Base-by-base conservation (phyloP, 2,888 invertebrate species). In the Strigamia transsilvanica region DNA sequence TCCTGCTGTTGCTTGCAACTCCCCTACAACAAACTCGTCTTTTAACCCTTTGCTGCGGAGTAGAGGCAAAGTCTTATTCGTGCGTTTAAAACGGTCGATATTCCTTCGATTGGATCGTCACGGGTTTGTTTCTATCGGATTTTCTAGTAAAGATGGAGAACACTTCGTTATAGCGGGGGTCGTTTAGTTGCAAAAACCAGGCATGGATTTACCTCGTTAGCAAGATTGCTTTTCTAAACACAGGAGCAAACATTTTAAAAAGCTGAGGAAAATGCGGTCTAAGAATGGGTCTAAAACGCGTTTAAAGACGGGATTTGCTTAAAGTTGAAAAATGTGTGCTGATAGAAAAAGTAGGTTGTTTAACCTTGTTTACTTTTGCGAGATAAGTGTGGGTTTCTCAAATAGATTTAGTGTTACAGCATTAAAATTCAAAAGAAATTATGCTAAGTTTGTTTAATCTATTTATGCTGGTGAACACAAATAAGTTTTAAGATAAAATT, bases 221-320 rank as follows among this genome's bases (percentile, higher is more conserved):
- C 32, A 73, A 73, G 73, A 73, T 73, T 73, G 73, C 73, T 73
- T 73, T 73, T 73, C 73, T 73, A 73, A 73, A 73, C 73, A 73
- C 73, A 73, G 73, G 73, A 32, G 73, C 73, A 73, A 73, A 73
- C 73, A 73, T 73, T 73, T 73, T 73, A 73, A 56, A 56, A 56
- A 46, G 56, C n/a, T 56, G 9, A 18, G 56, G 21, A 56, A 51
- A 51, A 51, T 51, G 9, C 12, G 23, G 73, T 32, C 27, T 73
- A 73, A 73, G n/a, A 73, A 15, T n/a, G 46, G 46, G 46, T 46
- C n/a, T 46, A 46, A 46, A 46, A 46, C 15, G 46, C 15, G 56
- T 38, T 38, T 38, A 38, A 38, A 38, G 38, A 46, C 15, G n/a
- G 15, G 46, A n/a, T 46, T 46, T 46, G 46, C n/a, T 13, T 46